These are phyloP conservation scores for Mycteria americana DNA, from an alignment of 2,797 vertebrate species.

Conservation along the genomic window DNA sequence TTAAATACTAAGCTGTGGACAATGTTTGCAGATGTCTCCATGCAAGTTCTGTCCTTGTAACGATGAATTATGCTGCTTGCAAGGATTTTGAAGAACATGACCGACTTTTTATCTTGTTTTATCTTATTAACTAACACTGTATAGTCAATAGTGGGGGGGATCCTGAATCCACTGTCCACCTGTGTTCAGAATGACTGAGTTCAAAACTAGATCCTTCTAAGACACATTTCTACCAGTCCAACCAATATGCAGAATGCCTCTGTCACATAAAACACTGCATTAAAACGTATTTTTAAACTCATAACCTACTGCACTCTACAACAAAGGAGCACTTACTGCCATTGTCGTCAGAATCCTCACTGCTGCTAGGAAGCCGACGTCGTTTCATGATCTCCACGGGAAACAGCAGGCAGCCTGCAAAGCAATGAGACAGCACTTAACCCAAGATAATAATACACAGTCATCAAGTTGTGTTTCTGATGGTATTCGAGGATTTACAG, in stretches of 20 bases:
- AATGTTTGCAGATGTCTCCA: neutral
- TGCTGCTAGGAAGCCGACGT: slow-evolving; percentile 90
- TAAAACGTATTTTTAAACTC: slow-evolving; percentile 53
- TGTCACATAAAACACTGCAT: slow-evolving; percentile 22
- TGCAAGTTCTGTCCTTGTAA: neutral
- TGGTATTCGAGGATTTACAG: slow-evolving; percentile 46
- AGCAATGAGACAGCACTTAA: slow-evolving; percentile 76
- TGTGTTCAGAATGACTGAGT: neutral
- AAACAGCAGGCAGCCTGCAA: slow-evolving; percentile 78
- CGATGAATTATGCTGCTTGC: neutral
- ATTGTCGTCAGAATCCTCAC: slow-evolving; percentile 95
- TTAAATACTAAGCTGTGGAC: neutral
- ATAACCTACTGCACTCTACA: slow-evolving; percentile 50
- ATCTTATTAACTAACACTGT: neutral
- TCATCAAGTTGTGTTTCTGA: slow-evolving; percentile 62
- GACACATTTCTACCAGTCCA: neutral
- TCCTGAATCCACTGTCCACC: neutral
- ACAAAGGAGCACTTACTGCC: slow-evolving; percentile 89
- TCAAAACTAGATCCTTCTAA: neutral
- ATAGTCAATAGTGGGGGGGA: neutral
- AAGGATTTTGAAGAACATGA: neutral
- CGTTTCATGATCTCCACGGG: slow-evolving; percentile 90
- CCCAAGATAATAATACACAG: slow-evolving; percentile 61
- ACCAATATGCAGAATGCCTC: neutral
- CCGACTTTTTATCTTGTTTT: neutral